Conservation (phyloP, 2,797 vertebrate genomes). For the Gouania willdenowi region DNA sequence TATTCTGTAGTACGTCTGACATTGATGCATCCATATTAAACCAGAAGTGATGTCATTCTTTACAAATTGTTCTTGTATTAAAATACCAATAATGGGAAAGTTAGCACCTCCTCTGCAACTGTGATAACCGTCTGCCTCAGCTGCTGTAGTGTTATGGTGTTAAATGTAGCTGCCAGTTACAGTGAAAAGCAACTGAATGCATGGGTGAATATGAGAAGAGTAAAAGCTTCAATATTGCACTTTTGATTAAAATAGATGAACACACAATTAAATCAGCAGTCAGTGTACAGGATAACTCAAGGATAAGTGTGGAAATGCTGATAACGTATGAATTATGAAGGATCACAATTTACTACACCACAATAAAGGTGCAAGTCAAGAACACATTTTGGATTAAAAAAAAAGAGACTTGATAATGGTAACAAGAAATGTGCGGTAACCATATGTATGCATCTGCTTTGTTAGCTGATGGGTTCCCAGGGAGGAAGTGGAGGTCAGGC, state of each 20-base stretch:
- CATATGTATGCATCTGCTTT: constrained; percentile 54
- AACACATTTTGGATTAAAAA: constrained; percentile 2
- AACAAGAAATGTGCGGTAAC: constrained; percentile 32
- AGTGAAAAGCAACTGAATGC: too few relatives aligned
- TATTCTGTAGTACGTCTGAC: too few relatives aligned
- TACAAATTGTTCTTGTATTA: constrained; percentile 41
- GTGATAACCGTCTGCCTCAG: constrained; percentile 14
- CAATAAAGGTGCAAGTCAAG: not conserved
- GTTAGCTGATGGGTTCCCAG: constrained; percentile 36
- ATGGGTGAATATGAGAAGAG: too few relatives aligned
- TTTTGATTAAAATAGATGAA: constrained; percentile 4
- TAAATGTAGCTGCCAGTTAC: too few relatives aligned
- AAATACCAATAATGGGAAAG: constrained; percentile 55
- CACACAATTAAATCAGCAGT: too few relatives aligned
- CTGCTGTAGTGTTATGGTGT: constrained; percentile 24
- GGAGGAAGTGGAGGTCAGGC: constrained; percentile 69
- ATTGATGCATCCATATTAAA: constrained; percentile 28
- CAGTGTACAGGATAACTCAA: too few relatives aligned
- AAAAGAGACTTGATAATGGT: constrained; percentile 3
- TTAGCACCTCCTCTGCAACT: constrained; percentile 44
- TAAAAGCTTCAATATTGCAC: not conserved
- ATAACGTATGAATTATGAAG: too few relatives aligned
- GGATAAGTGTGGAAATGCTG: too few relatives aligned
- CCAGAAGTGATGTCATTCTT: constrained; percentile 51
- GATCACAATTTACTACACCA: not conserved